Conservation (phyloP, 2,113 vertebrate genomes). For the Accipiter cooperii region DNA sequence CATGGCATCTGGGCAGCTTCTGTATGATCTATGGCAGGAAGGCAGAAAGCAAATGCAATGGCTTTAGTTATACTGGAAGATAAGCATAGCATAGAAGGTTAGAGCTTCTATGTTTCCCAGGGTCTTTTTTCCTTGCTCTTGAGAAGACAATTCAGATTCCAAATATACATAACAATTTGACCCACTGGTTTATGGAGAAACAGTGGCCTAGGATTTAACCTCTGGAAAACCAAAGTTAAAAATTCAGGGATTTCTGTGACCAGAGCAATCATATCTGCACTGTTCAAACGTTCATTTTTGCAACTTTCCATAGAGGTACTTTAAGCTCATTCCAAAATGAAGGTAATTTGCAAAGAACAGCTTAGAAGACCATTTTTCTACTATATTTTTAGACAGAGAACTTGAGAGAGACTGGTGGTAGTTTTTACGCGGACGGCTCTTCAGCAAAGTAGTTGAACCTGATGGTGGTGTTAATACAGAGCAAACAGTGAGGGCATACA, state of each 20-base stretch:
- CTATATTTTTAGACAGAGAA: background rate
- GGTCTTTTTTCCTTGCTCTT: background rate
- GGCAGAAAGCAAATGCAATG: background rate
- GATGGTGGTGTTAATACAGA: rapidly evolving
- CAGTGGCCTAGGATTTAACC: background rate
- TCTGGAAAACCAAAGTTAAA: background rate
- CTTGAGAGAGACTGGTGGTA: background rate
- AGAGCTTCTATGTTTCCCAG: background rate
- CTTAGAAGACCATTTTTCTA: background rate
- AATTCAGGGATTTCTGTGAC: background rate
- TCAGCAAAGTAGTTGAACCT: background rate
- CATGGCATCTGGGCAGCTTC: background rate
- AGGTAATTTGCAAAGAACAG: background rate
- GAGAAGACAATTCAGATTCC: background rate
- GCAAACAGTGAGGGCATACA: background rate
- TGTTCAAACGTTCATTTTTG: background rate
- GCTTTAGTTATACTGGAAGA: background rate
- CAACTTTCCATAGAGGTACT: background rate
- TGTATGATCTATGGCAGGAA: background rate
- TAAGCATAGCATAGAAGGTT: background rate
- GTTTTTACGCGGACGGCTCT: background rate
- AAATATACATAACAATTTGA: background rate
- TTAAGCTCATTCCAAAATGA: background rate
- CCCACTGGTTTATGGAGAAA: background rate
- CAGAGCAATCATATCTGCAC: background rate